These are phyloP conservation scores for Leptocoma aspasia DNA, from an alignment of 2,113 vertebrate genomes.

Conservation along the genomic window DNA sequence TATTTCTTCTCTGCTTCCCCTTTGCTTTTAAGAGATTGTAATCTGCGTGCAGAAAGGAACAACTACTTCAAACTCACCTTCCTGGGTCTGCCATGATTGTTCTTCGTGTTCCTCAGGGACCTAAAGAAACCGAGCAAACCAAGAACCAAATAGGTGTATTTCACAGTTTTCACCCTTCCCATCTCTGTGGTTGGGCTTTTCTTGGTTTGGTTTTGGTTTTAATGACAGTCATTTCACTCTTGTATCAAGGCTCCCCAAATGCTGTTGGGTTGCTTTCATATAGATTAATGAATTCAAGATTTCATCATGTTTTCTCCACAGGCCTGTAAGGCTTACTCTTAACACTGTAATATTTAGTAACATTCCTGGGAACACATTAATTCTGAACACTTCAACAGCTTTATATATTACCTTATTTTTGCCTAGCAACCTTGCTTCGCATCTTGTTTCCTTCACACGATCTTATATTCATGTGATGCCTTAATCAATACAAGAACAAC, in stretches of 20 bases:
- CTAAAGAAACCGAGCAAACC: not conserved
- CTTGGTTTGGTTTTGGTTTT: not conserved
- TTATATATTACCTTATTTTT: not conserved
- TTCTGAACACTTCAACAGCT: not conserved
- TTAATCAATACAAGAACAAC: not conserved
- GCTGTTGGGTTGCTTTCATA: not conserved
- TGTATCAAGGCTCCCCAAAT: not conserved
- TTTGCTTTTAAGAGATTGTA: not conserved
- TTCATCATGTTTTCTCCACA: not conserved
- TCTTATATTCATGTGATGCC: not conserved
- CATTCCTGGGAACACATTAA: not conserved
- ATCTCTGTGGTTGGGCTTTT: rapidly evolving
- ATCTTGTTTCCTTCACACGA: not conserved
- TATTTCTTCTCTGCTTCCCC: not conserved
- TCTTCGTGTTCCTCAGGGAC: not conserved
- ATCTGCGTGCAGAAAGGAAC: not conserved
- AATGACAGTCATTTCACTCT: not conserved
- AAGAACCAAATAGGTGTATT: not conserved
- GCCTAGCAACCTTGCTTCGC: not conserved
- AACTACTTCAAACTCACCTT: not conserved
- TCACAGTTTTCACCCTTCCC: not conserved
- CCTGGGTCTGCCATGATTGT: not conserved
- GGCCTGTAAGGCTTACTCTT: not conserved
- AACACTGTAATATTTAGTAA: not conserved
- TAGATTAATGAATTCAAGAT: not conserved